phyloP scores from a whole-genome alignment of 2,113 vertebrate genomes.

The Anhinga anhinga region DNA sequence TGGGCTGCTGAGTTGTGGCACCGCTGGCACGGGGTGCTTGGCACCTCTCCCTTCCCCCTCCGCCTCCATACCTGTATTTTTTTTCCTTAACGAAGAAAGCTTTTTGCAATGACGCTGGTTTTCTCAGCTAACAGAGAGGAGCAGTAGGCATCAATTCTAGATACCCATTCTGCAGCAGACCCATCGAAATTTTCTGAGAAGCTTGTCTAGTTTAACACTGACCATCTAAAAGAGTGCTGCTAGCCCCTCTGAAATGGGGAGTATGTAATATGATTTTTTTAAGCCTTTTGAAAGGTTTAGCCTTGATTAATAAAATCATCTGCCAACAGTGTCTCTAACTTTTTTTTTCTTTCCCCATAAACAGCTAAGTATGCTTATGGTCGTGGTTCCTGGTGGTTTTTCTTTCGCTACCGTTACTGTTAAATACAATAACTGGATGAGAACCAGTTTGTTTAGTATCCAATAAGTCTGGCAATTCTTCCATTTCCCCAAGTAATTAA shows the following conservation, averaged over 20 bases:
- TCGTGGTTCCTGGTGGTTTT: background rate
- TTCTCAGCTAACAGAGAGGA: background rate
- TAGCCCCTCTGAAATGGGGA: background rate
- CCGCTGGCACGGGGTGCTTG: accelerated
- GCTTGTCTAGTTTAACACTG: background rate
- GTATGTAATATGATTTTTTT: too few species aligned
- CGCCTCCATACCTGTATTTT: too few species aligned
- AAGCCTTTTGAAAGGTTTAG: background rate
- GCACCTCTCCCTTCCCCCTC: accelerated
- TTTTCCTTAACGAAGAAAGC: too few species aligned
- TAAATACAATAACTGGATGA: background rate
- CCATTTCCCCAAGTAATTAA: background rate
- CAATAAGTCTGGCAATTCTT: background rate
- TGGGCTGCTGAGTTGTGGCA: background rate
- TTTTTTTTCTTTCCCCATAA: accelerated
- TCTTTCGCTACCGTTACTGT: background rate
- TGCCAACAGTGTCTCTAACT: background rate
- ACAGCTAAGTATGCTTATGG: too few species aligned
- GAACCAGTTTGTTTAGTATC: background rate
- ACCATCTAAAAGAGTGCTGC: accelerated
- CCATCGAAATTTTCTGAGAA: too few species aligned
- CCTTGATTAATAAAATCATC: background rate
- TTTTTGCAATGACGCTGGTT: background rate
- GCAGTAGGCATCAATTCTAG: background rate
- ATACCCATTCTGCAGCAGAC: accelerated